These are phyloP conservation scores for Myiozetetes cayanensis DNA, from an alignment of 2,113 vertebrate genomes.

Conservation along the genomic window DNA sequence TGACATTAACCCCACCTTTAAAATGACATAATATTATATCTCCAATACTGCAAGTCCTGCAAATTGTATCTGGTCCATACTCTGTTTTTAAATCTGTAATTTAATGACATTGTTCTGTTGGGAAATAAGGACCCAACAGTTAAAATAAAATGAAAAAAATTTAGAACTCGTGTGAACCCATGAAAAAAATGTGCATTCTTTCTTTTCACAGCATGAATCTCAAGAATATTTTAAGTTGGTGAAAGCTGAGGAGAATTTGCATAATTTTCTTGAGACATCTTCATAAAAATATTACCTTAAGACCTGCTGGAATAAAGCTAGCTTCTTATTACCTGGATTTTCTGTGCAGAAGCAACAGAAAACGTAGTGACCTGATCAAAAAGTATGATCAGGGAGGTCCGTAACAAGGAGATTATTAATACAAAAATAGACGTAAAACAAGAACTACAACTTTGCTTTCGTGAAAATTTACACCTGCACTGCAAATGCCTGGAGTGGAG, in stretches of 20 bases:
- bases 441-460: not conserved
- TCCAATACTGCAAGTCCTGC: not conserved
- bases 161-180: not conserved
- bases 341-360: not conserved
- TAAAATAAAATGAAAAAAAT: not conserved
- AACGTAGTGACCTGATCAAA: not conserved
- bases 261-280: not conserved
- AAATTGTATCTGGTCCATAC: not conserved
- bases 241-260: not conserved
- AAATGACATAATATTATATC: not conserved
- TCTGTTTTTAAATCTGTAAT: not conserved
- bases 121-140: not conserved
- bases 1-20: not conserved
- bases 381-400: not conserved
- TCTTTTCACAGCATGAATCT: not conserved
- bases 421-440: not conserved
- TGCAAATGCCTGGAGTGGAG: not conserved
- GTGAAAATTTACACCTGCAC: not conserved
- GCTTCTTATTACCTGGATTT: not conserved
- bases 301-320: not conserved
- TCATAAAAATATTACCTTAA: not conserved
- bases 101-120: not conserved
- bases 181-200: not conserved
- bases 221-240: not conserved
- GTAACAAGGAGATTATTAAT: not conserved